These are phyloP conservation scores for Muscina levida DNA, from an alignment of 2,888 invertebrate species.

Conservation along the genomic window DNA sequence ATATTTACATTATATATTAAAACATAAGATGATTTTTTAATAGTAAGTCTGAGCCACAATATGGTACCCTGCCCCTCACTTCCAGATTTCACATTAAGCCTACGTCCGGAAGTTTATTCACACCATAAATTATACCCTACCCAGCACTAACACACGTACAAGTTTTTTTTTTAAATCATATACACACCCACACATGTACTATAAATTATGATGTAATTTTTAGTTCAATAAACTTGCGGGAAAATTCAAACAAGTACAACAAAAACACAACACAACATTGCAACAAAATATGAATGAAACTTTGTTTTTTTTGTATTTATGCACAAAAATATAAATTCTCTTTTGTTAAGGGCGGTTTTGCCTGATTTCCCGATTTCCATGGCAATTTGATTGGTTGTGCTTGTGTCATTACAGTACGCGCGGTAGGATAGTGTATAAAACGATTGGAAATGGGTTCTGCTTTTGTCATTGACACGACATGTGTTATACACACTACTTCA, in stretches of 20 bases:
- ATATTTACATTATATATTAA: too few relatives aligned
- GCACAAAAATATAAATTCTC: not conserved
- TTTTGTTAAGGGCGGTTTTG: constrained; percentile 32
- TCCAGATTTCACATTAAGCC: too few relatives aligned
- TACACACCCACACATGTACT: not conserved
- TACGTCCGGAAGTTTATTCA: not conserved
- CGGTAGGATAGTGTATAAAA: constrained; percentile 49
- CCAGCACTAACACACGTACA: too few relatives aligned
- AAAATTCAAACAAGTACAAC: not conserved
- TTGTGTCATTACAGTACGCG: constrained; percentile 61
- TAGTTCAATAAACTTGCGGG: constrained; percentile 62
- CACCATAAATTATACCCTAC: too few relatives aligned
- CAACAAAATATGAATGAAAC: constrained; percentile 9
- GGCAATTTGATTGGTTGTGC: constrained; percentile 30
- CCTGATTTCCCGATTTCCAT: constrained; percentile 26
- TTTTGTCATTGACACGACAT: constrained; percentile 41
- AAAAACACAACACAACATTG: not conserved
- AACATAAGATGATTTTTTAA: too few relatives aligned
- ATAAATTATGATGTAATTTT: constrained; percentile 47
- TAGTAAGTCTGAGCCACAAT: too few relatives aligned
- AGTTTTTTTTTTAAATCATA: too few relatives aligned
- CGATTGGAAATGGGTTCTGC: constrained; percentile 36
- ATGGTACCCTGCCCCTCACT: too few relatives aligned
- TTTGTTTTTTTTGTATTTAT: too few relatives aligned
- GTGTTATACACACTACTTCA: too few relatives aligned